phyloP scores from a whole-genome alignment of 2,888 invertebrate genomes.

The Caenorhabditis drosophilae region DNA sequence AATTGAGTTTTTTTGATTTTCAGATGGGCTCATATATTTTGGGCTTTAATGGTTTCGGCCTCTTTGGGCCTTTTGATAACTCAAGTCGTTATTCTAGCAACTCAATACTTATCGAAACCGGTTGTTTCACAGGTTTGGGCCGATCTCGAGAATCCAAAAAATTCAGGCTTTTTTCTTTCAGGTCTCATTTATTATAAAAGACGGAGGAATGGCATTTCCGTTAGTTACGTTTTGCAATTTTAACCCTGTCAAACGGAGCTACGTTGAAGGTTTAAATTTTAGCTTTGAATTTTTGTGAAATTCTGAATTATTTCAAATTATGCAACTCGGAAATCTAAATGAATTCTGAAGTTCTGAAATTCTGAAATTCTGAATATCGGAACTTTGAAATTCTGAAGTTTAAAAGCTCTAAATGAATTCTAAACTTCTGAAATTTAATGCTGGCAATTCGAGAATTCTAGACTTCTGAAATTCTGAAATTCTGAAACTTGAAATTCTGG shows the following conservation, averaged over 20 bases:
- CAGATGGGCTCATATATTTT: constrained; percentile 34
- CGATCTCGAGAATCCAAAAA: not conserved
- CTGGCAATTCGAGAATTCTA: too few relatives aligned
- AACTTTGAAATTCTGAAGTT: too few relatives aligned
- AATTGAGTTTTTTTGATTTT: too few relatives aligned
- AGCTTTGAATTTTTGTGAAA: too few relatives aligned
- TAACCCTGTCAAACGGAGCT: constrained; percentile 51
- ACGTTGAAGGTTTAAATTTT: constrained; percentile 40
- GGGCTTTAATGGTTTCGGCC: constrained; percentile 35
- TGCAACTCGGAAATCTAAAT: too few relatives aligned
- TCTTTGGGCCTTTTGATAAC: constrained; percentile 29
- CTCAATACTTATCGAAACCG: constrained; percentile 31
- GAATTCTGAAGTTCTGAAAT: too few relatives aligned
- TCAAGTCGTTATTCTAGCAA: constrained; percentile 23
- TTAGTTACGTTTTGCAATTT: constrained; percentile 60
- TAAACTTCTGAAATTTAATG: too few relatives aligned
- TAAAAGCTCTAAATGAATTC: too few relatives aligned
- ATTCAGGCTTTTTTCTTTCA: constrained; percentile 9
- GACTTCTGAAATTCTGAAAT: too few relatives aligned
- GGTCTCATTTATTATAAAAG: constrained; percentile 59
- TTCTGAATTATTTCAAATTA: too few relatives aligned
- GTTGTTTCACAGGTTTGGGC: constrained; percentile 37
- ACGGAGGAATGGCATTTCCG: constrained; percentile 59
- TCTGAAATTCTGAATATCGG: too few relatives aligned
- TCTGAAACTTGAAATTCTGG: too few relatives aligned